Conservation (phyloP, 2,113 vertebrate species). For the Psilopsiagon aymara region DNA sequence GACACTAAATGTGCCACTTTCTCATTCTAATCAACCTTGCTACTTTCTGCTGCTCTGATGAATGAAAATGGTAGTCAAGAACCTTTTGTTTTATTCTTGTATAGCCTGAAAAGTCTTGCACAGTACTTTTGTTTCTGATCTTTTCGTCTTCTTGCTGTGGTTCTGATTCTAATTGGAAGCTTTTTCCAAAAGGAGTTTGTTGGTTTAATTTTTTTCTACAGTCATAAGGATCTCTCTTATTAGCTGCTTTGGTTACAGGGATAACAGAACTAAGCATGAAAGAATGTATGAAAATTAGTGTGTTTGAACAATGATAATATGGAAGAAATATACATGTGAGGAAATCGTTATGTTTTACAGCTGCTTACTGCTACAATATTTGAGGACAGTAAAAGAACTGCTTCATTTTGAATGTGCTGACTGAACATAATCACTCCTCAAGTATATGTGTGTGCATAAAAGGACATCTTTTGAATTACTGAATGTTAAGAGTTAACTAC, state of each 20-base stretch:
- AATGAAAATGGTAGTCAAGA: background rate
- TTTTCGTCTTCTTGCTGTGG: background rate
- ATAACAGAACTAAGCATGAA: background rate
- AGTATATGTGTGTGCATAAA: background rate
- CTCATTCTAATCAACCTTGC: background rate
- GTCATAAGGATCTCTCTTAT: background rate
- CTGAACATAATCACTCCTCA: background rate
- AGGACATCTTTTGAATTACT: background rate
- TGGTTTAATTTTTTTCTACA: background rate
- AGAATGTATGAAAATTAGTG: background rate
- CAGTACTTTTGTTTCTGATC: background rate
- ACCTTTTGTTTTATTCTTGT: background rate
- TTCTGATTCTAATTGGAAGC: background rate
- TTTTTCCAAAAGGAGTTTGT: background rate
- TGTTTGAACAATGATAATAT: background rate
- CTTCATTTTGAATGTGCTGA: background rate
- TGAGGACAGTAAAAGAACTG: background rate
- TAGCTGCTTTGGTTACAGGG: background rate
- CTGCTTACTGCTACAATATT: background rate
- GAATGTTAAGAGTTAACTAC: background rate
- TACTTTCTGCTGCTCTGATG: background rate
- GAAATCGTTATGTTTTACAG: background rate
- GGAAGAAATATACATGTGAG: background rate
- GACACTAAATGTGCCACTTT: background rate
- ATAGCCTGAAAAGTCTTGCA: background rate